Percentiles rank a stretch among this genome's conserved stretches.
phyloP scores from a whole-genome alignment of 1,140 invertebrate species.

The Ostrea denselamellosa region DNA sequence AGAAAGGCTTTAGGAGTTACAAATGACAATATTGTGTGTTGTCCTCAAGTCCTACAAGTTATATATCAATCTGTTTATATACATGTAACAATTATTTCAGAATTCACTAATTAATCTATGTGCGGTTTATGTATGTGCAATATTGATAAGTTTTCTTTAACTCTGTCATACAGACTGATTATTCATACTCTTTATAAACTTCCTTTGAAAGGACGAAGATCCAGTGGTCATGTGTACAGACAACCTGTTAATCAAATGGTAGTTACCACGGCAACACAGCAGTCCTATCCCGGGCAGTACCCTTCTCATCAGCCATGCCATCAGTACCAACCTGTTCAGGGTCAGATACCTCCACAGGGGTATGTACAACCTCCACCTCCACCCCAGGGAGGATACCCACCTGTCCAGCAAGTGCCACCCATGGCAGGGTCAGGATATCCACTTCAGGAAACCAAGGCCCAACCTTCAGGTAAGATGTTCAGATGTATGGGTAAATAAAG shows the following conservation, averaged over 20 bases:
- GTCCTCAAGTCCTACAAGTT: too few relatives aligned
- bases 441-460: not conserved
- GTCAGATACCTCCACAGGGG: not conserved
- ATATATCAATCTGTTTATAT: too few relatives aligned
- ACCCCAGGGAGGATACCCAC: not conserved
- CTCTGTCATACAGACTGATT: not conserved
- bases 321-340: not conserved
- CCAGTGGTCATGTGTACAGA: slow-evolving; percentile 12
- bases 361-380: slow-evolving; percentile 9
- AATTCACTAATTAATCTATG: too few relatives aligned
- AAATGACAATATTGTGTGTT: too few relatives aligned
- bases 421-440: not conserved
- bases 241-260: not conserved
- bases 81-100: too few relatives aligned
- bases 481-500: not conserved
- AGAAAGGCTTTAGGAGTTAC: too few relatives aligned
- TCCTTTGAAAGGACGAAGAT: not conserved
- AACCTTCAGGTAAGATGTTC: not conserved
- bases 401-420: slow-evolving; percentile 5
- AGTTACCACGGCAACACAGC: not conserved
- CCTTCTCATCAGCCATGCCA: not conserved
- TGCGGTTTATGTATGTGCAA: too few relatives aligned
- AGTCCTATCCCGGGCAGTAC: not conserved
- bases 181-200: not conserved
- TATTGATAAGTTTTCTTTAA: not conserved